phyloP scores from a whole-genome alignment of 1,140 invertebrate species.

The Tetragonula clypearis region DNA sequence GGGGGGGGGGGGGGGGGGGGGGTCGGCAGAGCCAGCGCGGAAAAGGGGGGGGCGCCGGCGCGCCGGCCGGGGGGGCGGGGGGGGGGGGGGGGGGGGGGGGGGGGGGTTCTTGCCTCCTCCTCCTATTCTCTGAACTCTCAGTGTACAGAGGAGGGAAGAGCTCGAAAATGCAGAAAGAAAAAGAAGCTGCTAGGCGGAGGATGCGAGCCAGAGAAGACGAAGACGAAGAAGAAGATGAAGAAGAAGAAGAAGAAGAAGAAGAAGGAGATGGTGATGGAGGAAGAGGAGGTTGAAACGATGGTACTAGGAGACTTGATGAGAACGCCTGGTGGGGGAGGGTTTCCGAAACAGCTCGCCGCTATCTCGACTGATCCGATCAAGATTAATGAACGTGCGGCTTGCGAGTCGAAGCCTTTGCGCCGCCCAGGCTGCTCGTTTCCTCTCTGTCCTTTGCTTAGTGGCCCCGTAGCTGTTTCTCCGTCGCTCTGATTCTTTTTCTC shows the following conservation, averaged over 20 bases:
- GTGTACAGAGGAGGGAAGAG: conserved; percentile 65
- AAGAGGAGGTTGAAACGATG: conserved; percentile 61
- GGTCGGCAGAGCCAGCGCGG: too few relatives aligned
- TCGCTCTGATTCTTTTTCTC: conserved; percentile 35
- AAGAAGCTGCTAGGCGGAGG: conserved; percentile 59
- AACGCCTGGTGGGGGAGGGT: conserved; percentile 71
- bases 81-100: conserved; percentile 56
- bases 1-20: too few relatives aligned
- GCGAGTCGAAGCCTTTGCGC: conserved; percentile 76
- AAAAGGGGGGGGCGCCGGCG: too few relatives aligned
- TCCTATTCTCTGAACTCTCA: conserved; percentile 42
- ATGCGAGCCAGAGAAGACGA: conserved; percentile 40
- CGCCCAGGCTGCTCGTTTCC: conserved; percentile 68
- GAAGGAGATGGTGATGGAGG: conserved; percentile 41
- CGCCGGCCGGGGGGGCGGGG: too few relatives aligned
- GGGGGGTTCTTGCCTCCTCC: conserved; percentile 60
- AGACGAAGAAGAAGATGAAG: conserved; percentile 45
- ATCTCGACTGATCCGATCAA: conserved; percentile 81
- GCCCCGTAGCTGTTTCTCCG: background rate
- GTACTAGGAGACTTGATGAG: conserved; percentile 72
- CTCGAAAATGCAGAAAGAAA: conserved; percentile 61
- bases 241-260: conserved; percentile 51
- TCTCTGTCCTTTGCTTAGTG: conserved; percentile 20
- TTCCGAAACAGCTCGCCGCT: conserved; percentile 81
- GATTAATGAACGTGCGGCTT: conserved; percentile 80